phyloP scores from a whole-genome alignment of 2,888 invertebrate genomes.

The Agrotis clavis region DNA sequence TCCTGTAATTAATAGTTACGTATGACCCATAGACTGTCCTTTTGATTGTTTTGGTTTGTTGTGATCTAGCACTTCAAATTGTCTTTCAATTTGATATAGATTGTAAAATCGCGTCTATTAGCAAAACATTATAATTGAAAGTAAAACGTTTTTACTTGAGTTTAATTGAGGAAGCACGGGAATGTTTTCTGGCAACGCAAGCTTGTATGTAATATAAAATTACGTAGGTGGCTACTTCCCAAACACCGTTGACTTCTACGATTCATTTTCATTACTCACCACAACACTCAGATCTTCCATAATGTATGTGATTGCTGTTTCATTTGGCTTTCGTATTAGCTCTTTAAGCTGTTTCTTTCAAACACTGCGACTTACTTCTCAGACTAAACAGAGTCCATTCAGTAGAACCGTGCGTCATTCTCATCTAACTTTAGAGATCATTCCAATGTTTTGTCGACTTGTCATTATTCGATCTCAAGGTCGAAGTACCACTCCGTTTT shows the following conservation, averaged over 20 bases:
- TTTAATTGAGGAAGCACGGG: constrained; percentile 29
- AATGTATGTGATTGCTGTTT: constrained; percentile 37
- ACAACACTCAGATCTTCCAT: constrained; percentile 31
- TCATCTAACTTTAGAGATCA: constrained; percentile 70
- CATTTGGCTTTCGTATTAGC: constrained; percentile 25
- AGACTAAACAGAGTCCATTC: constrained; percentile 58
- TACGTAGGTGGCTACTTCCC: constrained; percentile 37
- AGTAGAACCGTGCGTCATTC: constrained; percentile 68
- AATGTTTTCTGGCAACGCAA: constrained; percentile 52
- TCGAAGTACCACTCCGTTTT: constrained; percentile 62
- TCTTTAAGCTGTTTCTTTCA: constrained; percentile 28
- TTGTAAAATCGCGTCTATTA: neutral
- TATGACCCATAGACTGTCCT: no score
- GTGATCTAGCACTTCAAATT: neutral
- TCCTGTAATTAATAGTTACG: no score
- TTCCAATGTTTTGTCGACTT: constrained; percentile 68
- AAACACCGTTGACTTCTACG: constrained; percentile 28
- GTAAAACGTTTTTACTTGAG: constrained; percentile 8
- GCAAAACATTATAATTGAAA: neutral
- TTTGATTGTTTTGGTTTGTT: no score
- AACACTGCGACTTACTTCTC: constrained; percentile 35
- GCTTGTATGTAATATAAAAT: constrained; percentile 32
- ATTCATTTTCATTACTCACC: constrained; percentile 44
- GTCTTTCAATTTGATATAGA: neutral
- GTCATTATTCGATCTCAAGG: constrained; percentile 72